Conservation (phyloP, 2,888 invertebrate genomes). For the Theodoxus fluviatilis region DNA sequence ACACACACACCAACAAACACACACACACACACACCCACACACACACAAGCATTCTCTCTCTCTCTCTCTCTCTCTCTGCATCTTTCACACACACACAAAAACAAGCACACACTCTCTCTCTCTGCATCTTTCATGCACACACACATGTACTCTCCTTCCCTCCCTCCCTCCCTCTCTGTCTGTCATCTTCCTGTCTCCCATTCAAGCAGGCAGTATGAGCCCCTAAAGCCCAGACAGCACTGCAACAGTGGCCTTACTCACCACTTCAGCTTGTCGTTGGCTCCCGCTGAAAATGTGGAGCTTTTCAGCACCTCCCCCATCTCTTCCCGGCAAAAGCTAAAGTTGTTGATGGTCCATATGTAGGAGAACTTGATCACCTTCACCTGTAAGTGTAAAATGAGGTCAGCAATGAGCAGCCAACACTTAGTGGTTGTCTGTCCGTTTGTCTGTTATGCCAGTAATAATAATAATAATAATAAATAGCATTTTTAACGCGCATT, state of each 20-base stretch:
- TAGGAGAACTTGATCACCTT: constrained; percentile 99
- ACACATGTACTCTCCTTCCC: not conserved
- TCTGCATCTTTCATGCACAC: not conserved
- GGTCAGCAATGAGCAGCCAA: no score
- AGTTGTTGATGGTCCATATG: constrained; percentile 99
- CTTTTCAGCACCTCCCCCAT: constrained; percentile 99
- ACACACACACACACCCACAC: not conserved
- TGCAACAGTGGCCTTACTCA: constrained; percentile 60
- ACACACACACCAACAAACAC: not conserved
- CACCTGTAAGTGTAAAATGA: no score
- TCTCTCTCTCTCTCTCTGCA: not conserved
- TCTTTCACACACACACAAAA: not conserved
- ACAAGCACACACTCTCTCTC: constrained; percentile 5
- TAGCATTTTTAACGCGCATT: no score
- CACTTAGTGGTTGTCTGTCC: no score
- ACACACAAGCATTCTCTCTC: constrained; percentile 5
- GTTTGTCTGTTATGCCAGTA: no score
- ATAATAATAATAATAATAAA: no score
- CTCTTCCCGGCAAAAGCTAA: constrained; percentile 99
- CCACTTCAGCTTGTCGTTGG: constrained; percentile 99
- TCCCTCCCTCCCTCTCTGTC: not conserved
- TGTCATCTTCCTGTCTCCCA: no score
- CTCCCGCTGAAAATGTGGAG: constrained; percentile 98
- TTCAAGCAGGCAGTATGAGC: not conserved
- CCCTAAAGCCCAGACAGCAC: not conserved